phyloP scores from a whole-genome alignment of 2,797 vertebrate species.

The Rhadinocentrus ornatus region DNA sequence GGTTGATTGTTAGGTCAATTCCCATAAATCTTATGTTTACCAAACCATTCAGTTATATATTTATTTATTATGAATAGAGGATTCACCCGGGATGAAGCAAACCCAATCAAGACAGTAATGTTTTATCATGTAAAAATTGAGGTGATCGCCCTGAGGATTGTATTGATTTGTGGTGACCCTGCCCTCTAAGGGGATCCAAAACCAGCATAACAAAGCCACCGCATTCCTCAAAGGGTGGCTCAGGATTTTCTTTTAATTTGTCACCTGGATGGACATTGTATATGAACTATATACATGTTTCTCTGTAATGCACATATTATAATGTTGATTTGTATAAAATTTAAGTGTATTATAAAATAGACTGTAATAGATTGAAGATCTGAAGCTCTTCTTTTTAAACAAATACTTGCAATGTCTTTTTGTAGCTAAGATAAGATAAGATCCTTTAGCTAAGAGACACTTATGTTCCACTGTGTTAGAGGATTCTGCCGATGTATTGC shows the following conservation, averaged over 20 bases:
- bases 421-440: constrained; percentile 40
- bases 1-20: not conserved
- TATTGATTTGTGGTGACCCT: not conserved
- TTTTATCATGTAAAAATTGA: not conserved
- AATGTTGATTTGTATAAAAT: constrained; percentile 22
- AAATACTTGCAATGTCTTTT: constrained; percentile 34
- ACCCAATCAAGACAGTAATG: not conserved
- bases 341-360: too few relatives aligned
- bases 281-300: not conserved
- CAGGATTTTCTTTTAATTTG: not conserved
- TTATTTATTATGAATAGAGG: not conserved
- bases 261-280: not conserved
- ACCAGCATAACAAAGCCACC: not conserved
- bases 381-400: constrained; percentile 21
- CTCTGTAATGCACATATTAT: not conserved
- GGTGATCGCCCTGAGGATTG: not conserved
- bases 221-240: not conserved
- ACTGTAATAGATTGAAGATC: constrained; percentile 26
- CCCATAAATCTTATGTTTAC: not conserved
- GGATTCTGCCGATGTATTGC: constrained; percentile 21
- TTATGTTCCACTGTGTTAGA: constrained; percentile 24
- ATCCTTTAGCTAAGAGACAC: constrained; percentile 36
- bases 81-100: not conserved
- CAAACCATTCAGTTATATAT: not conserved
- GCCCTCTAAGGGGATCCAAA: not conserved